Conservation (phyloP, 2,113 vertebrate species). For the Bungarus multicinctus region DNA sequence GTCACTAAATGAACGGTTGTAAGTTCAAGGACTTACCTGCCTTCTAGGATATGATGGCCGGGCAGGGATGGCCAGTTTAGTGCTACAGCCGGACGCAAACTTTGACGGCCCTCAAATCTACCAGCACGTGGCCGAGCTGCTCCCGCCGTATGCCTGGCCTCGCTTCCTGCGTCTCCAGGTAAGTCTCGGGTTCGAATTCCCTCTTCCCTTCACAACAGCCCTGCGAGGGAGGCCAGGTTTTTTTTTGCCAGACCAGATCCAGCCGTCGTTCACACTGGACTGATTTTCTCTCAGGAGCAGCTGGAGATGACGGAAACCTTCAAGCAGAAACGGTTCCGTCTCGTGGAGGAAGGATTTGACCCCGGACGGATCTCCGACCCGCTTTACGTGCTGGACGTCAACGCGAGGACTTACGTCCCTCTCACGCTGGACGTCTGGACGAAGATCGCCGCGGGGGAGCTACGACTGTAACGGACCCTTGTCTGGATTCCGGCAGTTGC, state of each 20-base stretch:
- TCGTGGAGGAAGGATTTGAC: constrained; percentile 77
- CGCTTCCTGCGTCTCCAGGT: constrained; percentile 66
- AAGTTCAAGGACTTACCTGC: not conserved
- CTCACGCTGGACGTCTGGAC: constrained; percentile 63
- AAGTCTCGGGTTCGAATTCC: not conserved
- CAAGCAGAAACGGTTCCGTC: constrained; percentile 80
- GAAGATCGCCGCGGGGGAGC: constrained; percentile 70
- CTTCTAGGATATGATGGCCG: constrained; percentile 81
- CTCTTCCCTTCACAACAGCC: not conserved
- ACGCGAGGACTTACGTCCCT: constrained; percentile 63
- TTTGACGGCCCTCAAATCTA: constrained; percentile 71
- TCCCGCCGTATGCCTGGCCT: constrained; percentile 70
- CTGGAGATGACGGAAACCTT: constrained; percentile 82
- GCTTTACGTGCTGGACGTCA: constrained; percentile 73
- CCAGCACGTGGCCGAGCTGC: constrained; percentile 63
- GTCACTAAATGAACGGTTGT: not conserved
- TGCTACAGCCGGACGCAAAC: constrained; percentile 63
- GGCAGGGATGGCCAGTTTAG: constrained; percentile 82
- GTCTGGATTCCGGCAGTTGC: too few relatives aligned
- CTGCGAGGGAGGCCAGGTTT: not conserved
- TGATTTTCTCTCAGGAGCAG: constrained; percentile 56
- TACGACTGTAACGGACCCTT: constrained; percentile 63
- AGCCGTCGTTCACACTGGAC: not conserved
- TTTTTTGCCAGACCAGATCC: too few relatives aligned
- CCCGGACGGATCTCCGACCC: constrained; percentile 57